Conservation (phyloP, 2,113 vertebrate genomes). For the Oplegnathus fasciatus region DNA sequence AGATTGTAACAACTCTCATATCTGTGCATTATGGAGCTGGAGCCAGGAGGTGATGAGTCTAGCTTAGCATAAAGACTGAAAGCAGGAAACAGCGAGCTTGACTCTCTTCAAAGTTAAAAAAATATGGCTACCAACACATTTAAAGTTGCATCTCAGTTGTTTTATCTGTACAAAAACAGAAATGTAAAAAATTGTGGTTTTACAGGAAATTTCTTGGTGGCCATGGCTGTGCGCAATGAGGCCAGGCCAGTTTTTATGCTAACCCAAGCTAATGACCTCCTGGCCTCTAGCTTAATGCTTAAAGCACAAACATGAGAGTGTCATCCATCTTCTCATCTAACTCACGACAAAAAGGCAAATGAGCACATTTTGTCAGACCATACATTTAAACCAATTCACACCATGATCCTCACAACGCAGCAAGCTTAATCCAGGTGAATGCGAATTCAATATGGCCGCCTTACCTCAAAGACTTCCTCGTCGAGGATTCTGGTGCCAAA, state of each 20-base stretch:
- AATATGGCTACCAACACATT: background rate
- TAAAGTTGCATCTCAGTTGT: background rate
- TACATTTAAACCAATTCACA: background rate
- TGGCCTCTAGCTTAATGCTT: background rate
- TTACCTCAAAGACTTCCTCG: slow-evolving; percentile 97
- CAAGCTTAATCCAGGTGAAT: background rate
- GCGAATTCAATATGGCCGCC: slow-evolving; percentile 10
- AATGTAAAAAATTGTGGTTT: background rate
- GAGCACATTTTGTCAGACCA: background rate
- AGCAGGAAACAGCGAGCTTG: too few species aligned
- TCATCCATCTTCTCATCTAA: background rate
- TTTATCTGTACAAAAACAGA: background rate
- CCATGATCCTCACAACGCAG: background rate
- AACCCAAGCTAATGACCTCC: background rate
- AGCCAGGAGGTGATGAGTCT: background rate
- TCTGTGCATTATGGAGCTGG: background rate
- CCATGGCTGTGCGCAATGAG: too few species aligned
- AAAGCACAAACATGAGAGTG: background rate
- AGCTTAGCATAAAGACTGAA: slow-evolving; percentile 2
- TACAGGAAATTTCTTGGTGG: too few species aligned
- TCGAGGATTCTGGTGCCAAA: slow-evolving; percentile 98
- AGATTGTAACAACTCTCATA: background rate
- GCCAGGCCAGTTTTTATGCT: background rate
- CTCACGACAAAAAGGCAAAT: background rate
- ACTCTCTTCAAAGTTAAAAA: background rate